Evolutionary conservation across 2,797 vertebrate species (phyloP), one percentile per base, ranked within the genome.

Genomic region (Salarias fasciatus): DNA sequence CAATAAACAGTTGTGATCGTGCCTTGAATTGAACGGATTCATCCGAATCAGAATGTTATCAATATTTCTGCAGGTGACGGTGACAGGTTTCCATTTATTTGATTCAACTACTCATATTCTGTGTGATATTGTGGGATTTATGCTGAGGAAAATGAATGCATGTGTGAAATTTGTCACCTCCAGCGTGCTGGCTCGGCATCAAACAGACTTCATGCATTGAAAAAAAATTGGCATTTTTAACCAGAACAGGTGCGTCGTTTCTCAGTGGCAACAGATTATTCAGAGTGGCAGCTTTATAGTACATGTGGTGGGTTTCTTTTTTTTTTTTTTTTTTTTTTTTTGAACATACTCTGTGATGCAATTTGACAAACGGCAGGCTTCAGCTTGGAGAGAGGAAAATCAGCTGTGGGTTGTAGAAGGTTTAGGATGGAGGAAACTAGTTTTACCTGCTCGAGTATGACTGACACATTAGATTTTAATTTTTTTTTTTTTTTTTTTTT

Each of bases 121-220:
- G 6, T 9, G 6, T 6, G 33, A 35, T 35, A 9, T 9, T 35
- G 33, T 6, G 9, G 33, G 33, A 24, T 35, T 35, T 35, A 35
- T 35, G 6, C 33, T 35, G 2, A 9, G 11, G 14, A 44, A 44
- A 24, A 18, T 10, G 15, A 42, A 55, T 5, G 8, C 42, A 63
- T 2, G 10, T 48, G 59, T 49, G 54, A 75, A 51, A 79, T 9
- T 8, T 50, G 40, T 64, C 47, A 14, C 51, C 33, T 42, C 6
- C 37, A 15, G 14, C 7, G 8, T 10, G 31, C 18, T 0, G 48
- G 43, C 49, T 59, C 36, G 15, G 45, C 10, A 13, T 15, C 43
- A 35, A 57, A 14, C 62, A 45, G 57, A 45, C 41, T 49, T 45
- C 7, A 55, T 47, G 18, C 18, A 24, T 24, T 24, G 18, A 24